Percentiles rank a stretch among this genome's conserved stretches.
Conservation (phyloP, 2,888 invertebrate genomes). For the Anorthoa munda region DNA sequence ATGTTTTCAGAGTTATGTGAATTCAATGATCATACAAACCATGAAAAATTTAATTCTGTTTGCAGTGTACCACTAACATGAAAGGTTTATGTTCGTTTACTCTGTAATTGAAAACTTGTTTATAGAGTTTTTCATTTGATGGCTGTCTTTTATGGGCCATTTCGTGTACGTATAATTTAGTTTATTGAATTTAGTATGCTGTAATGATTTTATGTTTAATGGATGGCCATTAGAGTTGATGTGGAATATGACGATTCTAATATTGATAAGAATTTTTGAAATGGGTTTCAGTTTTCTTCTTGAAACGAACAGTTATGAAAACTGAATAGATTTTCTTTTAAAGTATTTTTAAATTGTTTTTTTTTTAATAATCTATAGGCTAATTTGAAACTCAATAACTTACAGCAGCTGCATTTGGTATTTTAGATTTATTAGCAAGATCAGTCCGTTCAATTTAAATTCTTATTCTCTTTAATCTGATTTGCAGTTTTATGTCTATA, state of each 20-base stretch:
- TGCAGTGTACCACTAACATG: constrained; percentile 48
- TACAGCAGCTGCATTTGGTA: neutral
- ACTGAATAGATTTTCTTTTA: neutral
- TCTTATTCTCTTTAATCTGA: neutral
- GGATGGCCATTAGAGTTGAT: constrained; percentile 12
- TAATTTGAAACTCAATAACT: neutral
- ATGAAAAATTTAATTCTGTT: constrained; percentile 59
- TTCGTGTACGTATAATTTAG: constrained; percentile 43
- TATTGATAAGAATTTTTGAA: constrained; percentile 1
- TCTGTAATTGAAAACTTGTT: constrained; percentile 54
- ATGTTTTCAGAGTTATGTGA: constrained; percentile 54
- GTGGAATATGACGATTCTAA: constrained; percentile 1
- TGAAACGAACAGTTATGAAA: neutral
- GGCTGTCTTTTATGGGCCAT: constrained; percentile 36
- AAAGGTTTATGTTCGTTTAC: constrained; percentile 47
- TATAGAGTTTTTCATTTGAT: constrained; percentile 53
- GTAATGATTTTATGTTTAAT: constrained; percentile 34
- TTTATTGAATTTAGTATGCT: constrained; percentile 25
- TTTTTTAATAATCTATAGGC: no score
- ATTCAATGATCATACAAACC: constrained; percentile 50
- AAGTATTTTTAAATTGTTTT: neutral
- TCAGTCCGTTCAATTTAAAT: neutral
- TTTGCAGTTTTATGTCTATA: constrained; percentile 15
- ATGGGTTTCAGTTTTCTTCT: neutral
- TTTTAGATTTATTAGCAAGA: neutral